Base-by-base conservation (phyloP, 2,113 vertebrate species). In the Picathartes gymnocephalus region DNA sequence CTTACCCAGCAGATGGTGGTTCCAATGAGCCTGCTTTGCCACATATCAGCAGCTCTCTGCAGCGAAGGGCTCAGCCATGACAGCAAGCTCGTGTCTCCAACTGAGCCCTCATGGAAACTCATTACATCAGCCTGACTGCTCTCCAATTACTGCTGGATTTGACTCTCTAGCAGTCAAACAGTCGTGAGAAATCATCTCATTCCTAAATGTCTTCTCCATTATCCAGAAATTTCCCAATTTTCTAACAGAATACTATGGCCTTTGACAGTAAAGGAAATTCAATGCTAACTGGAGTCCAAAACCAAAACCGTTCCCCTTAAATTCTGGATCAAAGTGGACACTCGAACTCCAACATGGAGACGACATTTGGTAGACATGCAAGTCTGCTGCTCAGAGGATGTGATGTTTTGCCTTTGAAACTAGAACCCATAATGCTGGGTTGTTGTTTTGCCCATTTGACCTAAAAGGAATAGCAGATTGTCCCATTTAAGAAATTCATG, bases 381-480 rank as follows among this genome's bases (percentile, higher is more conserved):
- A 87, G 37, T 18, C 17, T n/a, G 54, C 71, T 88, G 28, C 61
- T 77, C 45, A 86, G 60, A 48, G 70, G 68, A 33, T 60, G 39
- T 21, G 22, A 68, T 81, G 65, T 39, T 84, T 60, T 82, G 53
- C 37, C 66, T 93, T 86, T 80, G 74, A 92, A 86, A 90, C 54
- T 9, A 83, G 39, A 83, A 88, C 25, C 31, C 24, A 7, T 27
- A 40, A 81, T 81, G 45, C 44, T 37, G 62, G 13, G 14, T 24
- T 92, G 72, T 28, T 86, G 48, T 86, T 90, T 68, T 88, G 62
- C 62, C 90, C 62, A 54, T 88, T 20, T 70, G 71, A 95, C 47
- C 45, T 83, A 82, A 56, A 86, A 86, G 35, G 56, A 81, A 60
- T 60, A 94, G 71, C 94, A 95, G 71, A 90, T 73, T 90, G 92